phyloP scores from a whole-genome alignment of 2,113 vertebrate genomes.

The Lethenteron camtschaticum region DNA sequence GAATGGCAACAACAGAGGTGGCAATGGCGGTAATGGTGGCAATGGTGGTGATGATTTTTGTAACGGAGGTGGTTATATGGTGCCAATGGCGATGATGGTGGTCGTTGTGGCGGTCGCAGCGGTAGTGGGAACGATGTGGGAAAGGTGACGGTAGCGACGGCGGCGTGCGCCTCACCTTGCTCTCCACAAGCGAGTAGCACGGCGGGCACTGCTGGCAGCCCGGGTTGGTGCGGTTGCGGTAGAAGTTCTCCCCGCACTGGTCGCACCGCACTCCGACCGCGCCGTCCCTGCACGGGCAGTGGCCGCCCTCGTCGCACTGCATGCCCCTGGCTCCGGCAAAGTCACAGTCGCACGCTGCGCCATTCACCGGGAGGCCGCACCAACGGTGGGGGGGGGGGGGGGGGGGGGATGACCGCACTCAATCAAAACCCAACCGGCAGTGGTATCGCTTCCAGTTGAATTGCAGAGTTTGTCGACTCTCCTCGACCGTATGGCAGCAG shows the following conservation, averaged over 20 bases:
- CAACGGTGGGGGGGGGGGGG: too few species aligned
- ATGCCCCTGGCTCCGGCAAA: slow-evolving; percentile 47
- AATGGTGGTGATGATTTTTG: background rate
- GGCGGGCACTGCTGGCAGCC: slow-evolving; percentile 86
- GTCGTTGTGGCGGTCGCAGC: background rate
- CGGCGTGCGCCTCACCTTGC: slow-evolving; percentile 39
- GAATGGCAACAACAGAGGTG: background rate
- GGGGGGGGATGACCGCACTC: too few species aligned
- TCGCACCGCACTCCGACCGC: slow-evolving; percentile 74
- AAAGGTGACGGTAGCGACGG: background rate
- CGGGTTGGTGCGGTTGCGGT: slow-evolving; percentile 68
- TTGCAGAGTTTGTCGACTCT: too few species aligned
- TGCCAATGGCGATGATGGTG: background rate
- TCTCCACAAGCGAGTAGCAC: slow-evolving; percentile 71
- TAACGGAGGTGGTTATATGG: background rate
- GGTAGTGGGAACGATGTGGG: background rate
- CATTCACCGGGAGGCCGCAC: too few species aligned
- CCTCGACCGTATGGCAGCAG: too few species aligned
- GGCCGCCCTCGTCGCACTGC: slow-evolving; percentile 56
- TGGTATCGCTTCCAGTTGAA: too few species aligned
- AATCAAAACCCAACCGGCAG: too few species aligned
- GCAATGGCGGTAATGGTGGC: background rate
- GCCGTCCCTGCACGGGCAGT: slow-evolving; percentile 55
- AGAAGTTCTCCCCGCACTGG: slow-evolving; percentile 94
- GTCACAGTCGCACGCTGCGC: slow-evolving; percentile 74